Percentiles rank a stretch among this genome's conserved stretches.
phyloP scores from a whole-genome alignment of 2,888 invertebrate genomes.

The Amiota minor region DNA sequence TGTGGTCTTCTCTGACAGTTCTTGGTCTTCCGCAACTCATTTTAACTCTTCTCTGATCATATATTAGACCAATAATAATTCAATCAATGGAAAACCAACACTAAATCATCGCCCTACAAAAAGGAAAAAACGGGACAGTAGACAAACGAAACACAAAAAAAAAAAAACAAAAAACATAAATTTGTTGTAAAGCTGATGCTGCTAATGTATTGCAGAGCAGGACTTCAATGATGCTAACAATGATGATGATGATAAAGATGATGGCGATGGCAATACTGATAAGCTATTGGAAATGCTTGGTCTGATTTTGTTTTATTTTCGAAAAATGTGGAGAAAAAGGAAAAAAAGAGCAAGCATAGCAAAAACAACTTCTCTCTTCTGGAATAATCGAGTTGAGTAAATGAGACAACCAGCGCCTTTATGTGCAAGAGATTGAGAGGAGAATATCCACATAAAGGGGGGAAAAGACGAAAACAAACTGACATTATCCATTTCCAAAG shows the following conservation, averaged over 20 bases:
- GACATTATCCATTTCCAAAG: constrained; percentile 19
- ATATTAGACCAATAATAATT: constrained; percentile 53
- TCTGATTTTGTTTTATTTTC: background rate
- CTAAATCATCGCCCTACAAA: constrained; percentile 45
- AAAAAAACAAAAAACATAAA: constrained; percentile 56
- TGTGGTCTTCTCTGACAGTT: background rate
- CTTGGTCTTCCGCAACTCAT: background rate
- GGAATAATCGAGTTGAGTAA: constrained; percentile 9
- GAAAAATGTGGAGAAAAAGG: constrained; percentile 15
- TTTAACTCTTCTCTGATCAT: background rate
- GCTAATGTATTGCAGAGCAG: constrained; percentile 60
- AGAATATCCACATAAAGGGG: background rate
- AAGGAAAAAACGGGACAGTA: background rate
- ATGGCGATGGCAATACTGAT: background rate
- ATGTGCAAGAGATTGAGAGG: background rate
- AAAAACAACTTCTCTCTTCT: constrained; percentile 18
- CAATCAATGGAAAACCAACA: constrained; percentile 62
- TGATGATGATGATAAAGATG: constrained; percentile 22
- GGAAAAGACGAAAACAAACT: constrained; percentile 8
- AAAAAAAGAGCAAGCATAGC: constrained; percentile 1
- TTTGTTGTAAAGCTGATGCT: constrained; percentile 62
- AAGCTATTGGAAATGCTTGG: background rate
- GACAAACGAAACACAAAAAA: constrained; percentile 35
- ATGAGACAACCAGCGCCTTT: background rate
- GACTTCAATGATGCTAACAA: constrained; percentile 33